phyloP scores from a whole-genome alignment of 2,797 vertebrate genomes.

The Adrianichthys oophorus region DNA sequence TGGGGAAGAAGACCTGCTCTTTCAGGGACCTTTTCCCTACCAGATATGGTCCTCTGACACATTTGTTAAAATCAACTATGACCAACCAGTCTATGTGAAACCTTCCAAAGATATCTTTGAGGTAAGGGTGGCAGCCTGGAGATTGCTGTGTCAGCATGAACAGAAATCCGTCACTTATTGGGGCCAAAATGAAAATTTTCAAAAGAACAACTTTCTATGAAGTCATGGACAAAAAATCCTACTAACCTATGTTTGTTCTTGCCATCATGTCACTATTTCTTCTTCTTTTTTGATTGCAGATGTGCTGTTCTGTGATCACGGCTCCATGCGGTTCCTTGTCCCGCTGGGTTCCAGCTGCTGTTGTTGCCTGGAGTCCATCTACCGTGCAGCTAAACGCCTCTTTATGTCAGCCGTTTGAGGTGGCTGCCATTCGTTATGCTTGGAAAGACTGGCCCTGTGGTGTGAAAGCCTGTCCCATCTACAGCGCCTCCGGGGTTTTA shows the following conservation, averaged over 20 bases:
- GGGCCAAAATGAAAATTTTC: no score
- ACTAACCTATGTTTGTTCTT: neutral
- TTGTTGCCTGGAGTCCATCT: neutral
- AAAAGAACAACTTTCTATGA: no score
- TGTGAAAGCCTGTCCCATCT: neutral
- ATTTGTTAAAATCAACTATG: slow-evolving; percentile 77
- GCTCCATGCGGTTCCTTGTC: neutral
- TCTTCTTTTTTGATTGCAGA: neutral
- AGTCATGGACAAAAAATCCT: neutral
- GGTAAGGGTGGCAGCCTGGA: slow-evolving; percentile 65
- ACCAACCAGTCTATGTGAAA: slow-evolving; percentile 70
- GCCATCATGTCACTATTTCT: neutral
- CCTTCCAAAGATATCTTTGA: slow-evolving; percentile 72
- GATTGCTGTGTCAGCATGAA: neutral
- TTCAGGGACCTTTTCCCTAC: slow-evolving; percentile 85
- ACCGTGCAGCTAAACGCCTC: neutral
- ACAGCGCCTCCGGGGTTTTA: neutral
- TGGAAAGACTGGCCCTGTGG: neutral
- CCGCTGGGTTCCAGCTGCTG: neutral
- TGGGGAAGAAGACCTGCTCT: slow-evolving; percentile 72
- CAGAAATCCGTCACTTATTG: no score
- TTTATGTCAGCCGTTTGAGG: neutral
- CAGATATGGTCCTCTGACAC: slow-evolving; percentile 20
- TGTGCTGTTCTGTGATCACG: neutral
- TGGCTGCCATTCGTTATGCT: neutral